A percentile compares a stretch with the other conserved stretches of the same genome.
phyloP scores from a whole-genome alignment of 2,797 vertebrate species.

The Dallia pectoralis region DNA sequence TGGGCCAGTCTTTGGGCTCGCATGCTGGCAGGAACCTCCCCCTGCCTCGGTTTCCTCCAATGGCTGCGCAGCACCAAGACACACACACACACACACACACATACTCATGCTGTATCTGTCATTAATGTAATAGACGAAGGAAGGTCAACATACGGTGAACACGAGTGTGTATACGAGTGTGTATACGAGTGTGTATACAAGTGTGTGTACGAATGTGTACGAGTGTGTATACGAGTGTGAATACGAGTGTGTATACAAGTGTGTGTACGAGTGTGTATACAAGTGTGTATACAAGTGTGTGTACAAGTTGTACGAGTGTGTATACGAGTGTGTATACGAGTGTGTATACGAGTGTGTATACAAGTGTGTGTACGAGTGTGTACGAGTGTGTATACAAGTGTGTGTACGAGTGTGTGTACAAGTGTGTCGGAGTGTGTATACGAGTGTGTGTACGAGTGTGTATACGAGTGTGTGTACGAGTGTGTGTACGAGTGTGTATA shows the following conservation, averaged over 20 bases:
- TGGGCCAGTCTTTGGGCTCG: no score
- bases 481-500: slow-evolving; percentile 31
- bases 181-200: background rate
- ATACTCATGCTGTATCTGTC: slow-evolving; percentile 64
- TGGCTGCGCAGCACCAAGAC: background rate
- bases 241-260: no score
- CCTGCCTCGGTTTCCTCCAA: slow-evolving; percentile 54
- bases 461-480: slow-evolving; percentile 30
- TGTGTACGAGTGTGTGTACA: no score
- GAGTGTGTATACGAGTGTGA: slow-evolving; percentile 41
- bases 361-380: no score
- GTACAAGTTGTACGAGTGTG: no score
- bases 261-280: no score
- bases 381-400: slow-evolving; percentile 24
- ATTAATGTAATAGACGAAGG: slow-evolving; percentile 63
- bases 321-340: slow-evolving; percentile 30
- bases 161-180: slow-evolving; percentile 12
- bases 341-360: slow-evolving; percentile 29
- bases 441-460: slow-evolving; percentile 30
- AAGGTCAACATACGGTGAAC: slow-evolving; percentile 55
- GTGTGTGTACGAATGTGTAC: no score
- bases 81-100: slow-evolving; percentile 48
- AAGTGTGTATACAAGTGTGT: slow-evolving; percentile 4
- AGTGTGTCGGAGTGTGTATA: slow-evolving; percentile 8
- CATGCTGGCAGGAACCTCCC: slow-evolving; percentile 36